Base-by-base conservation (phyloP, 2,113 vertebrate species). In the Paramormyrops kingsleyae region DNA sequence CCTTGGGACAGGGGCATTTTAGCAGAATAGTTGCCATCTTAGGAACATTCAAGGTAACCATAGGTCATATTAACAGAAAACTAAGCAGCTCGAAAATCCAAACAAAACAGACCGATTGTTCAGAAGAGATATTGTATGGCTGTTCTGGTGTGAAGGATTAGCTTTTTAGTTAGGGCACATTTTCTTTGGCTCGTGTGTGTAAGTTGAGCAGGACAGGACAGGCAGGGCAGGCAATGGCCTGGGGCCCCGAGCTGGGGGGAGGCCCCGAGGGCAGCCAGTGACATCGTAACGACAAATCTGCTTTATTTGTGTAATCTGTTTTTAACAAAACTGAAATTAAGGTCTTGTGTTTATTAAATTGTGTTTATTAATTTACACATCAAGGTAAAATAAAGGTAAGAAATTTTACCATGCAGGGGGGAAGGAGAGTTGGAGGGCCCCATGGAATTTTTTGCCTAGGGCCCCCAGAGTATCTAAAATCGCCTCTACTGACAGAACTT, bases 401-500 rank as follows among this genome's bases (percentile, higher is more conserved):
- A 62, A 62, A 62, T n/a, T 62, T 62, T n/a, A n/a, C 56, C 7
- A 62, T 62, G 56, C 0, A 2, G 24, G 24, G 21, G 21, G 5
- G 7, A 62, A 21, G 21, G 24, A 9, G 7, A n/a, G 56, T n/a
- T 62, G 24, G 56, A 3, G 24, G 56, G 56, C 21, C 56, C 56
- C 24, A 62, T n/a, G 56, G 21, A 62, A n/a, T 62, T 62, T 62
- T 62, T 62, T 62, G 56, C 24, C 24, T n/a, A 62, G 56, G 56
- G 56, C 56, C 24, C 53, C 6, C 56, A 62, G 6, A n/a, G 2
- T 24, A 24, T n/a, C 56, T 62, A 62, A 24, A 62, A 62, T 62
- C 8, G 24, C 24, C 24, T 62, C 56, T n/a, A 62, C 56, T 59
- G 56, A 59, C 53, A 91, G 88, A 87, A 70, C 92, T 92, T 94